Percentiles rank a stretch among this genome's conserved stretches.
Evolutionary conservation across 53 echinoderm and acorn worm species (phyloP).

Genomic region (Pentamera pediparva): DNA sequence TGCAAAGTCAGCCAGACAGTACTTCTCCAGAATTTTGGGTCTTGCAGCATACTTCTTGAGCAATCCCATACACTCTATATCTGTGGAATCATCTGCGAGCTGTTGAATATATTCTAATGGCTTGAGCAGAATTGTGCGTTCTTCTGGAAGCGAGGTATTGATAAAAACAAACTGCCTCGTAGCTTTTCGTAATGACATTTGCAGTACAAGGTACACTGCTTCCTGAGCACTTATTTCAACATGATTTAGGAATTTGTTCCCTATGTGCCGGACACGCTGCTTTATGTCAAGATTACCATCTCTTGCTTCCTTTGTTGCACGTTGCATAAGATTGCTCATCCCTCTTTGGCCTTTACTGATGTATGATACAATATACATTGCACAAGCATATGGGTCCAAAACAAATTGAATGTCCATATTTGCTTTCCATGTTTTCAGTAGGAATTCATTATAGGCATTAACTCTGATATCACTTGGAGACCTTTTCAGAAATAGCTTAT

Average conservation of each 20-base stretch:
- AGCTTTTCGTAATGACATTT: slow-evolving; percentile 19
- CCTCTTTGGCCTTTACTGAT: slow-evolving; percentile 51
- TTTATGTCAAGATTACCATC: slow-evolving; percentile 24
- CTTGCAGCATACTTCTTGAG: slow-evolving; percentile 21
- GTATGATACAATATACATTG: slow-evolving; percentile 49
- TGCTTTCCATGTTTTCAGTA: slow-evolving; percentile 52
- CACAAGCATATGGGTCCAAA: slow-evolving; percentile 43
- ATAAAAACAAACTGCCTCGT: slow-evolving; percentile 32
- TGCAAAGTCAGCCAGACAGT: slow-evolving; percentile 34
- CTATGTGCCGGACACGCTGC: slow-evolving; percentile 20
- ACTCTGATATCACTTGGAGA: slow-evolving; percentile 32
- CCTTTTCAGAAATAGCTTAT: slow-evolving; percentile 41
- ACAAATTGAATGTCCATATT: slow-evolving; percentile 49
- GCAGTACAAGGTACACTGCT: slow-evolving; percentile 31
- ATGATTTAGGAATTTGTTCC: slow-evolving; percentile 28
- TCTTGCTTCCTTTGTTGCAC: slow-evolving; percentile 39
- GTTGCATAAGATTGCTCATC: slow-evolving; percentile 35
- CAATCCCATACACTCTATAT: background rate
- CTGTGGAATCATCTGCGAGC: slow-evolving; percentile 26
- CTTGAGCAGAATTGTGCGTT: slow-evolving; percentile 31
- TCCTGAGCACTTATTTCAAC: slow-evolving; percentile 38
- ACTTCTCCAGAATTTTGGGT: slow-evolving; percentile 17
- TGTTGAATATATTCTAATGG: background rate
- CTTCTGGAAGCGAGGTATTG: slow-evolving; percentile 30
- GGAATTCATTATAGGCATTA: slow-evolving; percentile 42